Evolutionary conservation across 2,113 vertebrate species (phyloP).

Genomic region (Ptilonorhynchus violaceus): DNA sequence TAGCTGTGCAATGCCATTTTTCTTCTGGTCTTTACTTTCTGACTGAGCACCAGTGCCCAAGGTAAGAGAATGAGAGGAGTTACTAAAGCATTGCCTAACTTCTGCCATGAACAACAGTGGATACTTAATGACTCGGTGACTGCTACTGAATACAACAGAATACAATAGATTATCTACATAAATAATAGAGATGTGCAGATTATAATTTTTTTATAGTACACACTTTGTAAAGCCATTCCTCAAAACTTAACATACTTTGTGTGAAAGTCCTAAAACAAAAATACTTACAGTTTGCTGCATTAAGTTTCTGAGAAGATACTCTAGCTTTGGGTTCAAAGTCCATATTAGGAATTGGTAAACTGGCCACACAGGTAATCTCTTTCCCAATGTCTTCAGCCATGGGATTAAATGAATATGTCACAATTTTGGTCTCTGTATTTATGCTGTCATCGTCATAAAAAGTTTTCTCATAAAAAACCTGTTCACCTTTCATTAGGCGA

Average conservation of each 20-base stretch:
- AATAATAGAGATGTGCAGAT: not conserved
- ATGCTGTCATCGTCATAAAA: not conserved
- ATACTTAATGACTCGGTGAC: not conserved
- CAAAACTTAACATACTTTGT: not conserved
- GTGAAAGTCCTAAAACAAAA: not conserved
- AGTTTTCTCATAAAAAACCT: not conserved
- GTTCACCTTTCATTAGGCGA: conserved; percentile 41
- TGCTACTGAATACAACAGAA: not conserved
- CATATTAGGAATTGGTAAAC: conserved; percentile 28
- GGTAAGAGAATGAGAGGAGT: not conserved
- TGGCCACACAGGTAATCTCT: conserved; percentile 66
- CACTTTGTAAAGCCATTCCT: not conserved
- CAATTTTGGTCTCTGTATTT: conserved; percentile 46
- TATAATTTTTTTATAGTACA: not conserved
- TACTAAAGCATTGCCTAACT: not conserved
- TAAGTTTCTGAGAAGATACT: conserved; percentile 37
- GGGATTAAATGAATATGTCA: conserved; percentile 46
- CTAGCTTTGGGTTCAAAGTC: conserved; percentile 67
- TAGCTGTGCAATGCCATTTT: not conserved
- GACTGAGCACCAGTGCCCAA: not conserved
- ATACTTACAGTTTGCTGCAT: conserved; percentile 67
- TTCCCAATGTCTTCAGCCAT: conserved; percentile 55
- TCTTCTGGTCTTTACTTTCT: not conserved
- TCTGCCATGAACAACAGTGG: not conserved
- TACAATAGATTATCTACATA: not conserved